phyloP scores from a whole-genome alignment of 2,888 invertebrate species.

The Eupithecia insigniata region DNA sequence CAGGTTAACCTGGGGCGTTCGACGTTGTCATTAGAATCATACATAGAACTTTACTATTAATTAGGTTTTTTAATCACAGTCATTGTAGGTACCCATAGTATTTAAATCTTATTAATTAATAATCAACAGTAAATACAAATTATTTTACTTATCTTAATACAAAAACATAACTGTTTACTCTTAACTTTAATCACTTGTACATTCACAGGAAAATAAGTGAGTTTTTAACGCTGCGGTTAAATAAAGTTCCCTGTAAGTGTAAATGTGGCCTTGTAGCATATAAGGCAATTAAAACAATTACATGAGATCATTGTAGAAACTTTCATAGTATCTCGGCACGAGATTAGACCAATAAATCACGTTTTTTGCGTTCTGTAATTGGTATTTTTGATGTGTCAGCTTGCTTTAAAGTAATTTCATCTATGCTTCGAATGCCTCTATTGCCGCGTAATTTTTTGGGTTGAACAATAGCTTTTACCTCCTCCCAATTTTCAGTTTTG shows the following conservation, averaged over 20 bases:
- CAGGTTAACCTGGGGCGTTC: conserved; percentile 10
- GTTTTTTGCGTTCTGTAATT: conserved; percentile 41
- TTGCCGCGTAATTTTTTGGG: conserved; percentile 16
- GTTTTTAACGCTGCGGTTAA: conserved; percentile 15
- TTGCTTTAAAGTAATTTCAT: conserved; percentile 21
- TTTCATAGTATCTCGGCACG: conserved; percentile 40
- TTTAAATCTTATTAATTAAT: background rate
- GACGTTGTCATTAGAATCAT: conserved; percentile 4
- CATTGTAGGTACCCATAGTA: conserved; percentile 6
- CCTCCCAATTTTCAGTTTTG: conserved; percentile 36
- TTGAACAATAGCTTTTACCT: too few species aligned
- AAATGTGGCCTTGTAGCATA: conserved; percentile 14
- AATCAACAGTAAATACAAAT: background rate
- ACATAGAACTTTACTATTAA: background rate
- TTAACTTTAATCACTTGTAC: conserved; percentile 2
- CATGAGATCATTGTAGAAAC: conserved; percentile 15
- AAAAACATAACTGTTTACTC: background rate
- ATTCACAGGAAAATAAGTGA: conserved; percentile 8
- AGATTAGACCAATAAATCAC: conserved; percentile 41
- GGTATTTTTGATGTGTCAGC: conserved; percentile 19
- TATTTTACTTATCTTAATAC: background rate
- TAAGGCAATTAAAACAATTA: conserved; percentile 11
- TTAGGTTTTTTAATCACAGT: conserved; percentile 9
- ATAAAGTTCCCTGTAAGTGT: conserved; percentile 11
- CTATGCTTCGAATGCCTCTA: conserved; percentile 30